Evolutionary conservation across 2,888 invertebrate genomes (phyloP).

Genomic region (Perizoma flavofasciatum): DNA sequence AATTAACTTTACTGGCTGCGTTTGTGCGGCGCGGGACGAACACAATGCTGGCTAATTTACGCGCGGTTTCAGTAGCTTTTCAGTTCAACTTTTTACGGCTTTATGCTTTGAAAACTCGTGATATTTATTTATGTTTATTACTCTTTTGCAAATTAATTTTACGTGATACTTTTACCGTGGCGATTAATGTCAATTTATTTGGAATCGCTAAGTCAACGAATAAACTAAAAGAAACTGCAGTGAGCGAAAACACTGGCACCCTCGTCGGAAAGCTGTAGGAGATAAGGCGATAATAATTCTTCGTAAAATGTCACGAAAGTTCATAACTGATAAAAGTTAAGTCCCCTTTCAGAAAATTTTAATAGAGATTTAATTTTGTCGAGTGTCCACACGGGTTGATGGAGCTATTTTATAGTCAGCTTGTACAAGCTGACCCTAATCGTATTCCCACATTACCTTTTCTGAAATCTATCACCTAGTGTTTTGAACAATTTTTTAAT

Average conservation of each 20-base stretch:
- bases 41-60: conserved; percentile 76
- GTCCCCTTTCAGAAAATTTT: conserved; percentile 78
- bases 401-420: conserved; percentile 19
- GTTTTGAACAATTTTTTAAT: conserved; percentile 6
- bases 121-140: conserved; percentile 45
- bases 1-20: conserved; percentile 38
- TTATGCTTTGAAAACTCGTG: conserved; percentile 49
- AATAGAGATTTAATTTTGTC: conserved; percentile 79
- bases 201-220: conserved; percentile 28
- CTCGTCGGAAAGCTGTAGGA: conserved; percentile 57
- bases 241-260: conserved; percentile 64
- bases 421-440: conserved; percentile 18
- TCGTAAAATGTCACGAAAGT: conserved; percentile 80
- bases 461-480: conserved; percentile 4
- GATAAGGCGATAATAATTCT: conserved; percentile 82
- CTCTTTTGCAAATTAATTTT: conserved; percentile 25
- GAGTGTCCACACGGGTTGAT: conserved; percentile 54
- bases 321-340: conserved; percentile 82
- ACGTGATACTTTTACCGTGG: too few species aligned
- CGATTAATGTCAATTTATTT: conserved; percentile 37
- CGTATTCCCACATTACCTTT: conserved; percentile 12
- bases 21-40: conserved; percentile 43
- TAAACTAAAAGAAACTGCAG: conserved; percentile 71
- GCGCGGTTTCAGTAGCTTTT: conserved; percentile 61
- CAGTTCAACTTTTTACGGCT: conserved; percentile 57